A percentile compares a stretch with the other conserved stretches of the same genome.
Evolutionary conservation across 2,888 invertebrate species (phyloP).

Genomic region (Scelioninae gen. 1): DNA sequence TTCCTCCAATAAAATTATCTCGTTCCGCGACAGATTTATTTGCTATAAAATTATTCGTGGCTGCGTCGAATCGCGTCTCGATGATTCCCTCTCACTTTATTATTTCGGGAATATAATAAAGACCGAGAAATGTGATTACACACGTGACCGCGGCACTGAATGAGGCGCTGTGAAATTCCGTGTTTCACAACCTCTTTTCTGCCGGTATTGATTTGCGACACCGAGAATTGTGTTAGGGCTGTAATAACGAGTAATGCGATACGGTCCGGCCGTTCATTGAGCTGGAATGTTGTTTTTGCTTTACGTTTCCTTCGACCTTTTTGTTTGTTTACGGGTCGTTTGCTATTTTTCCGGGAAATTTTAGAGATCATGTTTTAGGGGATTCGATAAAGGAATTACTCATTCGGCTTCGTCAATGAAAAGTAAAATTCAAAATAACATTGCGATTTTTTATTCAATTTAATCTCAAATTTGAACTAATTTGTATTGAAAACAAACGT

Average conservation of each 20-base stretch:
- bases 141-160: constrained; percentile 27
- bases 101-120: constrained; percentile 55
- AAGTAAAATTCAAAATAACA: background rate
- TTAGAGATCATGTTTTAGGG: background rate
- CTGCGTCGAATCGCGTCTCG: constrained; percentile 14
- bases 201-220: constrained; percentile 46
- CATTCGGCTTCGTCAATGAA: background rate
- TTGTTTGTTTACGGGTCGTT: constrained; percentile 15
- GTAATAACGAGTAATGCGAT: constrained; percentile 43
- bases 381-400: constrained; percentile 8
- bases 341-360: constrained; percentile 15
- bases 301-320: constrained; percentile 6
- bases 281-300: constrained; percentile 1
- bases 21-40: constrained; percentile 56
- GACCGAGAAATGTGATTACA: constrained; percentile 53
- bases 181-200: constrained; percentile 33
- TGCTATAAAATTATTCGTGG: constrained; percentile 43
- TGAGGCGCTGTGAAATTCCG: constrained; percentile 42
- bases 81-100: constrained; percentile 12
- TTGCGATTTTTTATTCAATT: no score
- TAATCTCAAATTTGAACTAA: no score
- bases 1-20: constrained; percentile 61
- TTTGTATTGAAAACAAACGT: no score
- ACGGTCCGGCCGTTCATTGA: constrained; percentile 10
- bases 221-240: constrained; percentile 39